These are phyloP conservation scores for Syngnathus typhle DNA, from an alignment of 2,113 vertebrate genomes.

Conservation along the genomic window DNA sequence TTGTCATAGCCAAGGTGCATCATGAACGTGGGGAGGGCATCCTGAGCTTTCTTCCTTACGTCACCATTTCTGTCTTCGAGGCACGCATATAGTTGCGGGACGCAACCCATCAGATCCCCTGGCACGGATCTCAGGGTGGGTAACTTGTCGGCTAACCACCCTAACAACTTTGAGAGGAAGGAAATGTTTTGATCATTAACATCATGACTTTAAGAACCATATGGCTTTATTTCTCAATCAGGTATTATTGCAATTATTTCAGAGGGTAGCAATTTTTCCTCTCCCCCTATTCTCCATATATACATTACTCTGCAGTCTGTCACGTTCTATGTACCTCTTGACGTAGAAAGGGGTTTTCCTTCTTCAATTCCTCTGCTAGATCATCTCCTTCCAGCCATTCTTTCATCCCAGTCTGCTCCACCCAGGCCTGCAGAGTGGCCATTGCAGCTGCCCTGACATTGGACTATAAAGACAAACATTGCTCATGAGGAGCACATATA, in stretches of 20 bases:
- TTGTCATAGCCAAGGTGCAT: conserved; percentile 97
- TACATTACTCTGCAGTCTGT: background rate
- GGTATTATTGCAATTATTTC: background rate
- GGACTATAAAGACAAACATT: conserved; percentile 58
- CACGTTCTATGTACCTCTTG: conserved; percentile 78
- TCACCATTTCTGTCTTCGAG: conserved; percentile 96
- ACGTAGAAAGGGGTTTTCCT: conserved; percentile 91
- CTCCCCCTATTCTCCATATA: background rate
- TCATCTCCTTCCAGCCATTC: conserved; percentile 98
- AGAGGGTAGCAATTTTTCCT: background rate
- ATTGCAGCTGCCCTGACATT: conserved; percentile 86
- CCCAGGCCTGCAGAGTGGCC: conserved; percentile 87
- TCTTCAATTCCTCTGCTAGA: conserved; percentile 92
- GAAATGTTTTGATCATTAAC: background rate
- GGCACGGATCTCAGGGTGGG: conserved; percentile 81
- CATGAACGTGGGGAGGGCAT: conserved; percentile 92
- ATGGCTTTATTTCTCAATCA: background rate
- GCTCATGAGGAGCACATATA: background rate
- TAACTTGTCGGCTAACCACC: conserved; percentile 92
- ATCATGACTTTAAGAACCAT: background rate
- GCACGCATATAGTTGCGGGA: conserved; percentile 86
- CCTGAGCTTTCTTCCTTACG: conserved; percentile 94
- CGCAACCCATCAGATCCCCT: conserved; percentile 80
- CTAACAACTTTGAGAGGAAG: conserved; percentile 73
- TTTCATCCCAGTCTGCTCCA: conserved; percentile 96